Conservation (phyloP, 2,113 vertebrate genomes). For the Lepus timidus region DNA sequence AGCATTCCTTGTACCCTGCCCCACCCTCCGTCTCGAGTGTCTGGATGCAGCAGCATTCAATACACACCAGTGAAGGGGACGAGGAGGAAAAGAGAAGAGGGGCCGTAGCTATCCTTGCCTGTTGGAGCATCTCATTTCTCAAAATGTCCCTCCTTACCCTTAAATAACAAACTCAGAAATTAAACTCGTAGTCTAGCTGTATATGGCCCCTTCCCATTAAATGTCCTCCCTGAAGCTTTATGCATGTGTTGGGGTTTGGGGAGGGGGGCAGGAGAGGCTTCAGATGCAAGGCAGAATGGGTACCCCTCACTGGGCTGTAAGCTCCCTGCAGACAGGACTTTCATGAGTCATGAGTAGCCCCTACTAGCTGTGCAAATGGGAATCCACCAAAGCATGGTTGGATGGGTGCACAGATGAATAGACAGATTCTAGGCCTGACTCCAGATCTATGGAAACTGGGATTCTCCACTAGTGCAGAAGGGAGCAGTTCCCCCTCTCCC, state of each 20-base stretch:
- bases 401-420: too few species aligned
- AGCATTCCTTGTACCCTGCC: not conserved
- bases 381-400: not conserved
- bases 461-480: not conserved
- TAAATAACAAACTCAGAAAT: not conserved
- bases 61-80: not conserved
- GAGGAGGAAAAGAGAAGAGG: not conserved
- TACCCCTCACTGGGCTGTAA: not conserved
- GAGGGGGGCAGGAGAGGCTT: not conserved
- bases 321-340: not conserved
- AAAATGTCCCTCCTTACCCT: not conserved
- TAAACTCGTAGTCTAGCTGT: not conserved
- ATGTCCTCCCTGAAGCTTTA: not conserved
- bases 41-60: not conserved
- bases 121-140: not conserved
- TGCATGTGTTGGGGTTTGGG: not conserved
- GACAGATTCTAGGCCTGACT: not conserved
- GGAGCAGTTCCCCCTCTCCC: not conserved
- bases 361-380: not conserved
- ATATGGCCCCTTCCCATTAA: not conserved
- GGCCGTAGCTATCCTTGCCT: not conserved
- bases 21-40: not conserved
- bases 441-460: not conserved
- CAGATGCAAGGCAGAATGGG: not conserved
- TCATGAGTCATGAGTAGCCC: not conserved